These are phyloP conservation scores for Helostoma temminkii DNA, from an alignment of 2,797 vertebrate genomes.

Conservation along the genomic window DNA sequence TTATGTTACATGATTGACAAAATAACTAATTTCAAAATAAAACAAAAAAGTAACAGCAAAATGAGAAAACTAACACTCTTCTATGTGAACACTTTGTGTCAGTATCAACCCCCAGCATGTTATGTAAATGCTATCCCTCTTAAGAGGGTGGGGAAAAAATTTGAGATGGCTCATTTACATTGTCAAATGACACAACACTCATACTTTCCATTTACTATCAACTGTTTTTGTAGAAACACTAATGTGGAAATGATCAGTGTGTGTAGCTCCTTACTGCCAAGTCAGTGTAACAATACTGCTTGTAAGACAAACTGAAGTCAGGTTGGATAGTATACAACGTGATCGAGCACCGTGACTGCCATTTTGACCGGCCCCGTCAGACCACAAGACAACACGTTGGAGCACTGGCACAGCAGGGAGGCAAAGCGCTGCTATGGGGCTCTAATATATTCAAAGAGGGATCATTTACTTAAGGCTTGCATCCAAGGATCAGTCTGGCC, in stretches of 20 bases:
- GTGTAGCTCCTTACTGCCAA: conserved; percentile 16
- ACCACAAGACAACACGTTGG: conserved; percentile 56
- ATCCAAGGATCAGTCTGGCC: conserved; percentile 78
- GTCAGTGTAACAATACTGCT: conserved; percentile 12
- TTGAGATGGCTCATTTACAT: conserved; percentile 82
- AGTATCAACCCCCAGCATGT: conserved; percentile 72
- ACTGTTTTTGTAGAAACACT: conserved; percentile 50
- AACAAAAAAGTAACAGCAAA: conserved; percentile 51
- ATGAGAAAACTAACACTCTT: conserved; percentile 46
- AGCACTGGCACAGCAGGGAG: conserved; percentile 43
- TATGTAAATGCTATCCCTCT: conserved; percentile 83
- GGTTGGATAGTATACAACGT: conserved; percentile 2
- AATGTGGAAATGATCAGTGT: conserved; percentile 53
- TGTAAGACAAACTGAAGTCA: conserved; percentile 5
- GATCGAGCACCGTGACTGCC: conserved; percentile 58
- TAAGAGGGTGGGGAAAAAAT: conserved; percentile 79
- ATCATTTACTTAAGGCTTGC: conserved; percentile 79
- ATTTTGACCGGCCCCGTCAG: conserved; percentile 51
- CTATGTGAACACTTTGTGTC: conserved; percentile 67
- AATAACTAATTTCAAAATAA: conserved; percentile 46
- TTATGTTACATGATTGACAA: conserved; percentile 21
- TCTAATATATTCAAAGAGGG: conserved; percentile 76
- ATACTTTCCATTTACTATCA: conserved; percentile 82
- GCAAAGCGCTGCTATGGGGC: conserved; percentile 30
- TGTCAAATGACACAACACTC: conserved; percentile 82